Base-by-base conservation (phyloP, 2,797 vertebrate species). In the Rousettus madagascariensis region DNA sequence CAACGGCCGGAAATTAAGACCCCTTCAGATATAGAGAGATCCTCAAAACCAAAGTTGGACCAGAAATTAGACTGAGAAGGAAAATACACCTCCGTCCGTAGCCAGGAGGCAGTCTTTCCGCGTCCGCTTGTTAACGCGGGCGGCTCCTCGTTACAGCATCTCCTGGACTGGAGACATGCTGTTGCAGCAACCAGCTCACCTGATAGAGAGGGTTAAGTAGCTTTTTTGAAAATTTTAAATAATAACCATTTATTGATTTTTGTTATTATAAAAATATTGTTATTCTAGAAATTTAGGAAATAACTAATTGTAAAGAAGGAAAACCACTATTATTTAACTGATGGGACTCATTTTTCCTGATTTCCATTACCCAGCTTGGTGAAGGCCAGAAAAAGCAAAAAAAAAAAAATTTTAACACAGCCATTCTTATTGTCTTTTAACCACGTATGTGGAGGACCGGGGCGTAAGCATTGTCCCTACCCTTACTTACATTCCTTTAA, bases 181-280 rank as follows among this genome's bases (percentile, higher is more conserved):
- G 15, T 51, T 12, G 5, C 3, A 61, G 68, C 22, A 61, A 0
- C 66, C 72, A 49, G 72, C 33, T 69, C 51, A 61, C 41, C 49
- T 49, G 33, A 49, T 72, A 19, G 16, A 79, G 17, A 69, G 24
- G 46, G 7, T 78, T 80, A 66, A 30, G 24, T 59, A 53, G 15
- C 72, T 91, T 72, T 84, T 43, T 80, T 77, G 75, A 30, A 33
- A 61, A 24, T 92, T 95, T 65, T n/a, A 55, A 66, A 74, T 24
- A 79, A 38, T 41, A 83, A 65, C 78, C 28, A 86, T 51, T 46
- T 68, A 55, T 10, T 93, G 79, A 55, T 84, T 92, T 69, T 86
- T 74, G 12, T 30, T 12, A 78, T 95, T 66, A 43, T 55, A 90
- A 89, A 95, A 91, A 78, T 68, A 6, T 15, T 91, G 53, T 91